A percentile compares a stretch with the other conserved stretches of the same genome.
phyloP scores from a whole-genome alignment of 2,113 vertebrate genomes.

The Pogona vitticeps region DNA sequence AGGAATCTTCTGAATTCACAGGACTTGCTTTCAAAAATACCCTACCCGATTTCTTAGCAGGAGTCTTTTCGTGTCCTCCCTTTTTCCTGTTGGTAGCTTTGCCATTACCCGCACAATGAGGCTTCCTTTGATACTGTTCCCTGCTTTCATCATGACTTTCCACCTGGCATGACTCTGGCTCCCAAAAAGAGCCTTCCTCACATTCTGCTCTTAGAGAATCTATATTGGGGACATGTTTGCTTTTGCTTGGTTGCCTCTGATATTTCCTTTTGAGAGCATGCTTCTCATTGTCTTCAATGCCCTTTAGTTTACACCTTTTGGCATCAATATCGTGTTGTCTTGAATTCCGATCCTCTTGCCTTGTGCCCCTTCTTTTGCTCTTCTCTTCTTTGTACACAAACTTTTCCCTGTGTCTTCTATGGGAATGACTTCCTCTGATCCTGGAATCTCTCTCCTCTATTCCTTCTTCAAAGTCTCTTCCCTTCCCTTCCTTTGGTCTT shows the following conservation, averaged over 20 bases:
- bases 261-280: not conserved
- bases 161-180: not conserved
- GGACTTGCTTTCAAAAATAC: constrained; percentile 20
- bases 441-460: not conserved
- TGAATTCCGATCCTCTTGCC: not conserved
- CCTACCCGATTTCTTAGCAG: not conserved
- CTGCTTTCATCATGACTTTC: not conserved
- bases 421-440: not conserved
- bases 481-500: constrained; percentile 28
- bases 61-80: not conserved
- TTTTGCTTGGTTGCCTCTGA: not conserved
- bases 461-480: not conserved
- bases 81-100: constrained; percentile 1
- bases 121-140: not conserved
- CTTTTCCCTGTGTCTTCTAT: constrained; percentile 2
- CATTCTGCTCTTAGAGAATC: not conserved
- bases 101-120: not conserved
- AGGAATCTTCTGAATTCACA: constrained; percentile 29
- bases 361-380: constrained; percentile 2
- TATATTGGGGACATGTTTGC: not conserved
- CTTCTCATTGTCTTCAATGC: not conserved
- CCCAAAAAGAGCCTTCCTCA: constrained; percentile 8
- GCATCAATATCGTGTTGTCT: constrained; percentile 9
- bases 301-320: constrained; percentile 9
- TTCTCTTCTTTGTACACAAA: not conserved